Percentiles rank a stretch among this genome's conserved stretches.
Conservation (phyloP, 2,797 vertebrate species). For the Poliocrania exsul region DNA sequence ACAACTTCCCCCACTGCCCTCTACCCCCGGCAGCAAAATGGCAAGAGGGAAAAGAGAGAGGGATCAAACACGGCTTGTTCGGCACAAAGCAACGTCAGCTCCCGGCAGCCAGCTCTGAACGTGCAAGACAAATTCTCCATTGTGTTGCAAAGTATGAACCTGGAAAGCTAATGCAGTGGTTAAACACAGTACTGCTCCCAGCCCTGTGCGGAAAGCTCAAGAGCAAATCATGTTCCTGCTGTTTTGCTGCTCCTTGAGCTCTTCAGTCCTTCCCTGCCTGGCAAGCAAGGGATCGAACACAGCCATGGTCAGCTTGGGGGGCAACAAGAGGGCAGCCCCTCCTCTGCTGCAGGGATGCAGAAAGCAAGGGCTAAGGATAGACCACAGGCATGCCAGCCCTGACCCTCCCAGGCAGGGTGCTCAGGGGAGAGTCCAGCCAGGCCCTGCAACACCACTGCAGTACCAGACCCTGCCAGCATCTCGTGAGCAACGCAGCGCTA, state of each 20-base stretch:
- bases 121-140: slow-evolving; percentile 41
- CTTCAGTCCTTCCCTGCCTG: neutral
- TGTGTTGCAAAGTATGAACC: slow-evolving; percentile 60
- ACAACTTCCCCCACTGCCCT: slow-evolving; percentile 28
- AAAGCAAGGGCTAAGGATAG: neutral
- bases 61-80: slow-evolving; percentile 61
- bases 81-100: slow-evolving; percentile 27
- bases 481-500: fast-evolving
- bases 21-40: slow-evolving; percentile 50
- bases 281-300: neutral
- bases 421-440: neutral
- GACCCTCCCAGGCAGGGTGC: neutral
- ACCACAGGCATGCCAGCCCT: neutral
- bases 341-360: fast-evolving
- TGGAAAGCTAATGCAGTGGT: slow-evolving; percentile 35
- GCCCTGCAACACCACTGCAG: neutral
- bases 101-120: slow-evolving; percentile 39
- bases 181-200: slow-evolving; percentile 25
- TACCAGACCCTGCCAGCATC: neutral
- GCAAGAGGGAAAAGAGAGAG: slow-evolving; percentile 48
- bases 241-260: neutral
- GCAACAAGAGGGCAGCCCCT: neutral
- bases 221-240: neutral
- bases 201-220: slow-evolving; percentile 18
- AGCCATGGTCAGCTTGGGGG: neutral